Percentiles rank a stretch among this genome's conserved stretches.
These are phyloP conservation scores for Palythoa grandiflora DNA, from an alignment of 92 coral and sea anemone species.

Conservation along the genomic window DNA sequence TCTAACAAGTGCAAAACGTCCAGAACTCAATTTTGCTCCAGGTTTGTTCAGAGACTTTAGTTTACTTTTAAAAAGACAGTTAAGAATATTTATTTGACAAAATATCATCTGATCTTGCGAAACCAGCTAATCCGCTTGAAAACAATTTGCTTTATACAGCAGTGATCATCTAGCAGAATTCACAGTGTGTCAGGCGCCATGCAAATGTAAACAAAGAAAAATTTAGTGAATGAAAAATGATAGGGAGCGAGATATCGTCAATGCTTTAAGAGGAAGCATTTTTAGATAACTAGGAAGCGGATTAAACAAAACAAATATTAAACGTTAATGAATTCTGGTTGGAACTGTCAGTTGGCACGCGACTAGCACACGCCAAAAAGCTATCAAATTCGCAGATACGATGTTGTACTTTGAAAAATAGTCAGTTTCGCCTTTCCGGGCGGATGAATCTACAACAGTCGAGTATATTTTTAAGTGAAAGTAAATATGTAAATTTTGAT, in stretches of 20 bases:
- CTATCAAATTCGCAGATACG: neutral
- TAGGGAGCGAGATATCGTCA: constrained; percentile 33
- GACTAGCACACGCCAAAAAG: constrained; percentile 3
- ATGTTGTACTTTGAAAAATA: neutral
- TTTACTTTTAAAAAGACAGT: neutral
- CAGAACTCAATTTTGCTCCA: neutral
- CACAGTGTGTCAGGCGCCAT: constrained; percentile 22
- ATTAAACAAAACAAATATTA: constrained; percentile 48
- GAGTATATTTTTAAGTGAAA: neutral
- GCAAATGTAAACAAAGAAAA: constrained; percentile 35
- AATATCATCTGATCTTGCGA: neutral
- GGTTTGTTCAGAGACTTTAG: neutral
- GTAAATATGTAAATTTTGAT: neutral
- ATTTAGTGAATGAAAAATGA: constrained; percentile 33
- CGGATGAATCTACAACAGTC: neutral
- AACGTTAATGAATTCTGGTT: constrained; percentile 39
- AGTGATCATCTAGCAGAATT: constrained; percentile 18
- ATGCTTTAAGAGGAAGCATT: constrained; percentile 48
- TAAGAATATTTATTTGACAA: neutral
- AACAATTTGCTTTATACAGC: neutral
- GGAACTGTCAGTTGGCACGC: constrained; percentile 32
- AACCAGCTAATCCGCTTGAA: neutral
- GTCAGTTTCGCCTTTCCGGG: neutral
- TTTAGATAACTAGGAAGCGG: constrained; percentile 50
- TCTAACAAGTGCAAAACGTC: constrained; percentile 4